Evolutionary conservation across 2,888 invertebrate genomes (phyloP).

Genomic region (Mythimna impura): DNA sequence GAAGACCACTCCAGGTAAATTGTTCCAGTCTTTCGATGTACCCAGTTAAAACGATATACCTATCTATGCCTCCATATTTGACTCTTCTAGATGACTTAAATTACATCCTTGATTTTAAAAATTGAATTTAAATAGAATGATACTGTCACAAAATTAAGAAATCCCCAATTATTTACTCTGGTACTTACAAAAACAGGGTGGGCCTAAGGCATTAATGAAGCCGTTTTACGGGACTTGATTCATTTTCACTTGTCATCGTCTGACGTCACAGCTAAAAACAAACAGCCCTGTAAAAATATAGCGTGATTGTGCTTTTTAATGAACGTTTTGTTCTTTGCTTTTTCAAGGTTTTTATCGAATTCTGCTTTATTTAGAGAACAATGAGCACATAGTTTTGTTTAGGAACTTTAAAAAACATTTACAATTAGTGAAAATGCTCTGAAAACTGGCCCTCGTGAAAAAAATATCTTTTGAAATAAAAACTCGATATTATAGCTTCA

Average conservation of each 20-base stretch:
- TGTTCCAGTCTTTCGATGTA: too few species aligned
- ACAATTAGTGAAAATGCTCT: background rate
- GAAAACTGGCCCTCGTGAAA: too few species aligned
- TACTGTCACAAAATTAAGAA: constrained; percentile 41
- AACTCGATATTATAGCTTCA: background rate
- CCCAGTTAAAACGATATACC: too few species aligned
- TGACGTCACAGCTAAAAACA: constrained; percentile 19
- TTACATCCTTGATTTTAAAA: background rate
- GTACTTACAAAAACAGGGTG: constrained; percentile 23
- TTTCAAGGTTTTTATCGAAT: constrained; percentile 5
- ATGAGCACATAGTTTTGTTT: constrained; percentile 9
- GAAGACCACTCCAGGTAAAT: too few species aligned
- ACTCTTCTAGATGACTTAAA: background rate
- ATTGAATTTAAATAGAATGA: constrained; percentile 20
- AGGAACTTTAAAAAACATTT: constrained; percentile 16
- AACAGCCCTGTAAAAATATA: constrained; percentile 2
- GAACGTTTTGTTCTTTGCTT: constrained; percentile 13
- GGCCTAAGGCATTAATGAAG: constrained; percentile 40
- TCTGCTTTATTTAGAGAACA: background rate
- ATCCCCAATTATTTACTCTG: constrained; percentile 41
- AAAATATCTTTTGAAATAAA: background rate
- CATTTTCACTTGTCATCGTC: constrained; percentile 46
- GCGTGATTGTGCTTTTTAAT: constrained; percentile 5
- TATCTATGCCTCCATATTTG: background rate
- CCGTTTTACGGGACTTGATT: constrained; percentile 36